Base-by-base conservation (phyloP, 2,797 vertebrate species). In the Craterocephalus amniculus region DNA sequence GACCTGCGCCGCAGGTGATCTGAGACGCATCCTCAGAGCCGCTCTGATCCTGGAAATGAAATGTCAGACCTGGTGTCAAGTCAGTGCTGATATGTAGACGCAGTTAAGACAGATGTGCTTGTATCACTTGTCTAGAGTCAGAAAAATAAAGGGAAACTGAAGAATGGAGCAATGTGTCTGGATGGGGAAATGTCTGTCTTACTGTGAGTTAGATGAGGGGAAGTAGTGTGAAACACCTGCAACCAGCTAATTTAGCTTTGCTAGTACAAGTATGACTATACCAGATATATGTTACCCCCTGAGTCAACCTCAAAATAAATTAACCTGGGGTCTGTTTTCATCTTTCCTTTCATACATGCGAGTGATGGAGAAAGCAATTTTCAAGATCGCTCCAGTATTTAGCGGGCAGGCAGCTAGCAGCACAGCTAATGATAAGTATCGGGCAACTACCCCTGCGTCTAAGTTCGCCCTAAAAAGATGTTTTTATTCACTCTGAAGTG, bases 31-130 rank as follows among this genome's bases (percentile, higher is more conserved):
- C 54, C 78, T 58, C 72, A 35, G 54, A 84, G 80, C 63, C 72
- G 20, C 67, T 79, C 62, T 7, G 58, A 27, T 2, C 78, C 79
- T 84, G 76, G 80, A 90, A 85, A 86, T 87, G 63, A 91, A 89
- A 89, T 80, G 87, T 87, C 81, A 76, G 66, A 43, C 65, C 80
- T 20, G 11, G 69, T 64, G 58, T 63, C 36, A 31, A 71, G 63
- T 74, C 58, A 22, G 73, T 22, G 24, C 38, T n/a, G 67, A 68
- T 68, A 51, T 61, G 55, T 65, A 75, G 67, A 70, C 48, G 59
- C 55, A 68, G 57, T 78, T 74, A 29, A 77, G 74, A 79, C 81
- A 79, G 81, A 81, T 83, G 83, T 3, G 58, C 70, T 58, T 2
- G 43, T 67, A 32, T n/a, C 58, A 68, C 72, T 71, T 40, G 72